phyloP scores from a whole-genome alignment of 1,140 invertebrate species.

The Sminthurides bifidus region DNA sequence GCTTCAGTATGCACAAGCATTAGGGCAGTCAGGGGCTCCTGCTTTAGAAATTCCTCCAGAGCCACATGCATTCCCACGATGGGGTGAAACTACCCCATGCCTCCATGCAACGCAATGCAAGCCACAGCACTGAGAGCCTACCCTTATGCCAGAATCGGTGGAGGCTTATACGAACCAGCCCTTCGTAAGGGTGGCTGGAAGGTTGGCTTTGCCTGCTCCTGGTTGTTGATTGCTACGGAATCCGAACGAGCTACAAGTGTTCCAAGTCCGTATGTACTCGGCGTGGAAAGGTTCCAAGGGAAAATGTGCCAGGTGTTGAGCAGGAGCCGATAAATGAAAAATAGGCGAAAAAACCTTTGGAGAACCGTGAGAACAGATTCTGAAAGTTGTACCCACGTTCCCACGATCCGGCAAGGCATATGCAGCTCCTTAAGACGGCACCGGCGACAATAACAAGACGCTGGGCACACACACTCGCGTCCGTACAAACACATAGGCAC shows the following conservation, averaged over 20 bases:
- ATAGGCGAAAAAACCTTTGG: slow-evolving; percentile 25
- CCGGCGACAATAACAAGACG: no score
- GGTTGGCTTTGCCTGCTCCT: not conserved
- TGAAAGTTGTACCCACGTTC: slow-evolving; percentile 27
- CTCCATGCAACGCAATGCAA: not conserved
- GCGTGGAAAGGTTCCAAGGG: not conserved
- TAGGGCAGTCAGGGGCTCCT: not conserved
- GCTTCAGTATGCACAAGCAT: not conserved
- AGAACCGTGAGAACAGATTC: slow-evolving; percentile 31
- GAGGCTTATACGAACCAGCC: no score
- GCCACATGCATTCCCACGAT: slow-evolving; percentile 4
- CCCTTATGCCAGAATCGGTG: not conserved
- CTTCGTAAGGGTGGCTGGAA: no score
- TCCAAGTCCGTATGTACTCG: not conserved
- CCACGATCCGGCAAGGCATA: no score
- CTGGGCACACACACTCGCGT: no score
- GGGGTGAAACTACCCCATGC: not conserved
- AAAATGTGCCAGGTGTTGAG: slow-evolving; percentile 31
- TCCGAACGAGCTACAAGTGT: not conserved
- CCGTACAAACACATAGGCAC: no score
- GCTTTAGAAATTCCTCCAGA: not conserved
- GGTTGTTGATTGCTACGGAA: not conserved
- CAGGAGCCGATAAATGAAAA: slow-evolving; percentile 26
- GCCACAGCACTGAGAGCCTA: not conserved
- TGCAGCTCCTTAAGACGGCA: no score